A percentile compares a stretch with the other conserved stretches of the same genome.
Evolutionary conservation across 1,140 invertebrate genomes (phyloP).

Genomic region (Drosophila bifasciata): DNA sequence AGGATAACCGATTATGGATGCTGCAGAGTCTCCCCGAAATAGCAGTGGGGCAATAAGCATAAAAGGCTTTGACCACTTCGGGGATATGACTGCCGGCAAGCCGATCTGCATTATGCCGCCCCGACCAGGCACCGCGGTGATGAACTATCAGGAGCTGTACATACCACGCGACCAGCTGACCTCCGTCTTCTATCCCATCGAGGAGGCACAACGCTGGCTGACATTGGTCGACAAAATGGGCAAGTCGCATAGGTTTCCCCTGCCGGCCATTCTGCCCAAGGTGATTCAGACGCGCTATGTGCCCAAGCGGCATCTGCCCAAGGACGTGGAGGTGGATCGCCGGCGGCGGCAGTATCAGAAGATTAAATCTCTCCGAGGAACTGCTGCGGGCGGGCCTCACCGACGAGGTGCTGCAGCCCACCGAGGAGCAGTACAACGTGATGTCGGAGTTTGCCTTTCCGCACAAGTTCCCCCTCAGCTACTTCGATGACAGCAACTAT

Average conservation of each 20-base stretch:
- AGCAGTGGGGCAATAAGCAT: no score
- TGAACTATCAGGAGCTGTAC: slow-evolving; percentile 59
- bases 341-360: slow-evolving; percentile 65
- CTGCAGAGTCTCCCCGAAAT: no score
- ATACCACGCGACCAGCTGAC: slow-evolving; percentile 63
- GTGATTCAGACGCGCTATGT: slow-evolving; percentile 71
- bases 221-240: slow-evolving; percentile 59
- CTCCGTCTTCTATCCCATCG: slow-evolving; percentile 56
- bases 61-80: no score
- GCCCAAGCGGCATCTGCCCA: slow-evolving; percentile 66
- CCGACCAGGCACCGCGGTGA: slow-evolving; percentile 60
- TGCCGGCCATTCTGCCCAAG: slow-evolving; percentile 77
- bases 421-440: slow-evolving; percentile 68
- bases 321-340: slow-evolving; percentile 78
- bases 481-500: slow-evolving; percentile 73
- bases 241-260: slow-evolving; percentile 65
- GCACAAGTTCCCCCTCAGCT: slow-evolving; percentile 76
- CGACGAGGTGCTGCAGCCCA: slow-evolving; percentile 62
- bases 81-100: background rate
- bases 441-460: slow-evolving; percentile 73
- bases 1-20: no score
- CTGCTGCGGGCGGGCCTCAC: slow-evolving; percentile 58
- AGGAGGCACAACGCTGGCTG: slow-evolving; percentile 78
- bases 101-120: slow-evolving; percentile 65
- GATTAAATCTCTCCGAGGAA: slow-evolving; percentile 59